A percentile compares a stretch with the other conserved stretches of the same genome.
Evolutionary conservation across 1,140 invertebrate genomes (phyloP).

Genomic region (Carposina sasakii): DNA sequence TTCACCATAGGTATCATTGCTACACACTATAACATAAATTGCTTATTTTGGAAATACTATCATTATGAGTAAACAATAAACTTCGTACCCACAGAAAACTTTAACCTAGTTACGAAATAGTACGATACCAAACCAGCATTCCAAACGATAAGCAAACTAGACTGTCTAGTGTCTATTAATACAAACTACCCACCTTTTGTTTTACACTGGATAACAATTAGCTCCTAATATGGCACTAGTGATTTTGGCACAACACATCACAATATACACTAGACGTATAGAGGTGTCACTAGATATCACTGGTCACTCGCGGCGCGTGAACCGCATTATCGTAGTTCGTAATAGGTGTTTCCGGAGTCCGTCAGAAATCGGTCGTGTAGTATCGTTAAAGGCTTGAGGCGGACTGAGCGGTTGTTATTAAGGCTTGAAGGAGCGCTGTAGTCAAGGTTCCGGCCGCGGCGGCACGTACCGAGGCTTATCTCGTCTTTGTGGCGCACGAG

Average conservation of each 20-base stretch:
- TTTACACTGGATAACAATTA: conserved; percentile 26
- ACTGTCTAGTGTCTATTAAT: not conserved
- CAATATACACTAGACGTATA: conserved; percentile 38
- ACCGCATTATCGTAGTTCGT: not conserved
- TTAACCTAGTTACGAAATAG: too few species aligned
- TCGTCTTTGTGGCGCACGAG: conserved; percentile 55
- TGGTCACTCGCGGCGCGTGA: conserved; percentile 1
- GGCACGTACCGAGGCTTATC: conserved; percentile 62
- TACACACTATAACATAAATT: too few species aligned
- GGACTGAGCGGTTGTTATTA: conserved; percentile 67
- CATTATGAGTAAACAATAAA: too few species aligned
- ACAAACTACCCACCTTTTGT: conserved; percentile 29
- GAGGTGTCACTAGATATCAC: conserved; percentile 28
- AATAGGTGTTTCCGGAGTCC: conserved; percentile 6
- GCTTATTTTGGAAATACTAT: too few species aligned
- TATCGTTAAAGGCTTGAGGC: conserved; percentile 55
- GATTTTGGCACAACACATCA: conserved; percentile 45
- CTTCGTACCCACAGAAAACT: too few species aligned
- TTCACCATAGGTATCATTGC: too few species aligned
- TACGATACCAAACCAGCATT: too few species aligned
- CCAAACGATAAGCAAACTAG: not conserved
- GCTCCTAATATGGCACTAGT: conserved; percentile 40
- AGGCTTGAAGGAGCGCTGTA: conserved; percentile 58
- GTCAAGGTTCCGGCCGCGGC: conserved; percentile 49
- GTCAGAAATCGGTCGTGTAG: conserved; percentile 44